These are phyloP conservation scores for Chrysolina haemoptera DNA, from an alignment of 2,888 invertebrate genomes.

Conservation along the genomic window DNA sequence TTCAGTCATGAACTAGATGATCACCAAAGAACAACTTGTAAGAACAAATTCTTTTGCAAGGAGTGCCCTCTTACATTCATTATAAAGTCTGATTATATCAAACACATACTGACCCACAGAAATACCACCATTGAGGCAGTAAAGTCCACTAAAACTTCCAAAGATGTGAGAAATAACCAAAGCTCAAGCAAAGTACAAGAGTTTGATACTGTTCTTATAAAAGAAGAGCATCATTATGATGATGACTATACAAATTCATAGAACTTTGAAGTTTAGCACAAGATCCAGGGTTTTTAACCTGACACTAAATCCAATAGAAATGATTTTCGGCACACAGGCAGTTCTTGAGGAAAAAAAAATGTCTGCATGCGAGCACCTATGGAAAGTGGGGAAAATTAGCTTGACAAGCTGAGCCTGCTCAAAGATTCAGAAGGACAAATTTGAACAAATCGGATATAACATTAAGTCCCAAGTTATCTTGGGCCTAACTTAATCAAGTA, in stretches of 20 bases:
- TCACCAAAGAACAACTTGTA: slow-evolving; percentile 26
- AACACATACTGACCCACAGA: slow-evolving; percentile 39
- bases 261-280: neutral
- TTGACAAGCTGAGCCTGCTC: too few relatives aligned
- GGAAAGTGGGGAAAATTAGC: too few relatives aligned
- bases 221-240: slow-evolving; percentile 14
- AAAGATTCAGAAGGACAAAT: too few relatives aligned
- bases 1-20: slow-evolving; percentile 29
- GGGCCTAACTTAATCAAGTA: too few relatives aligned
- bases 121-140: slow-evolving; percentile 23
- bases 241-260: neutral
- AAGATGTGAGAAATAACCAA: neutral
- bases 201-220: slow-evolving; percentile 14
- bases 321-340: too few relatives aligned
- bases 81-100: slow-evolving; percentile 35
- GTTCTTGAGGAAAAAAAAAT: too few relatives aligned
- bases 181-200: neutral
- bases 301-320: too few relatives aligned
- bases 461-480: too few relatives aligned
- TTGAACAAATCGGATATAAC: too few relatives aligned
- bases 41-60: slow-evolving; percentile 27
- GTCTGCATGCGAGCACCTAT: too few relatives aligned
- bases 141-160: neutral
- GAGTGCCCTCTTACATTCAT: slow-evolving; percentile 31
- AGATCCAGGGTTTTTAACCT: too few relatives aligned